These are phyloP conservation scores for Forbesichthys papilliferus DNA, from an alignment of 2,113 vertebrate genomes.

Conservation along the genomic window DNA sequence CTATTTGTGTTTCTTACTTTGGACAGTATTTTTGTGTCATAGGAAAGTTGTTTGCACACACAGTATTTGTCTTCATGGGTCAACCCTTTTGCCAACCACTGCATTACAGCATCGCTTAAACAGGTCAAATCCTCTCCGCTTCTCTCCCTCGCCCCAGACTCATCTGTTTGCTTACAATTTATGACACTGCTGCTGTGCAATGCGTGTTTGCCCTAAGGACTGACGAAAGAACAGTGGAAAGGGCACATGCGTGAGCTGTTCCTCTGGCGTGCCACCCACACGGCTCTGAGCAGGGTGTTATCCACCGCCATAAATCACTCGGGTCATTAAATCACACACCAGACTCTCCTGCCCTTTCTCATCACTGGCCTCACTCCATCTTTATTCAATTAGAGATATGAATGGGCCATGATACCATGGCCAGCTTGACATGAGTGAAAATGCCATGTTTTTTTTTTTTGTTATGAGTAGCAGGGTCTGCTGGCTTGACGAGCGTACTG, in stretches of 20 bases:
- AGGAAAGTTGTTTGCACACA: too few species aligned
- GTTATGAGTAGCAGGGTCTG: conserved; percentile 33
- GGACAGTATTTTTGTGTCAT: too few species aligned
- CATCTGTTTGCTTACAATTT: conserved; percentile 57
- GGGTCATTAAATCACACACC: conserved; percentile 62
- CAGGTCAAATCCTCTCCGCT: conserved; percentile 40
- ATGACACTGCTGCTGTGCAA: conserved; percentile 51
- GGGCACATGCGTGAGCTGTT: conserved; percentile 38
- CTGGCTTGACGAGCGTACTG: conserved; percentile 14
- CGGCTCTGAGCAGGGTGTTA: conserved; percentile 51
- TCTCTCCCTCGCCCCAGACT: not conserved
- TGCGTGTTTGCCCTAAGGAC: conserved; percentile 13
- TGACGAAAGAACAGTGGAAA: conserved; percentile 38
- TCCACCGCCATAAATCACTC: conserved; percentile 67
- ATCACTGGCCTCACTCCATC: conserved; percentile 64
- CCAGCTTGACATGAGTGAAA: conserved; percentile 59
- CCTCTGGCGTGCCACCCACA: conserved; percentile 59
- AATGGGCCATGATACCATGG: conserved; percentile 48
- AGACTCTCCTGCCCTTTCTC: conserved; percentile 67
- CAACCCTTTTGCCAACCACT: too few species aligned
- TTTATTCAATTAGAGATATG: conserved; percentile 70
- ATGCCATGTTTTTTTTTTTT: conserved; percentile 40
- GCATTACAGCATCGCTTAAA: conserved; percentile 23
- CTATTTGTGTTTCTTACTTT: too few species aligned
- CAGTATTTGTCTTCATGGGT: too few species aligned